phyloP scores from a whole-genome alignment of 2,888 invertebrate species.

The Epistrophe eligans region DNA sequence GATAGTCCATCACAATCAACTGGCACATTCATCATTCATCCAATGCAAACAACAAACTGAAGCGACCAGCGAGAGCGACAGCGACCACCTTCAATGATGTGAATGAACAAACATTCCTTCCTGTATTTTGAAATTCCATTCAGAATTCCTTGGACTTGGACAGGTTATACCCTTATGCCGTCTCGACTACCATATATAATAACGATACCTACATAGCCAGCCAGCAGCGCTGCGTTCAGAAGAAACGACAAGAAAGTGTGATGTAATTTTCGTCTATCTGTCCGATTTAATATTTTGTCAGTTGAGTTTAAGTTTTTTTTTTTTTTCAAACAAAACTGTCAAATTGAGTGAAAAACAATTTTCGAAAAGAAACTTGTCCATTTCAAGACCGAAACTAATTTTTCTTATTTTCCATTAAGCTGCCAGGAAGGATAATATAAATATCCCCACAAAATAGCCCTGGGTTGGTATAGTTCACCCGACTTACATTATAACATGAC shows the following conservation, averaged over 20 bases:
- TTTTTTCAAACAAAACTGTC: constrained; percentile 50
- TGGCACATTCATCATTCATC: constrained; percentile 72
- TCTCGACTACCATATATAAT: neutral
- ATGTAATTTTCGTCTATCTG: constrained; percentile 72
- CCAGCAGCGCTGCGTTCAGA: neutral
- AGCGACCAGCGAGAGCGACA: constrained; percentile 22
- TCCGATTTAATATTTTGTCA: constrained; percentile 63
- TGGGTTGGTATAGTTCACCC: constrained; percentile 3
- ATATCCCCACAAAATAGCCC: neutral
- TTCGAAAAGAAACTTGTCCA: constrained; percentile 62
- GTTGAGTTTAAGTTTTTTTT: constrained; percentile 17
- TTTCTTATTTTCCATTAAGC: constrained; percentile 81
- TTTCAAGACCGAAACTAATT: constrained; percentile 81
- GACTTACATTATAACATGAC: constrained; percentile 43
- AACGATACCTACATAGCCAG: neutral
- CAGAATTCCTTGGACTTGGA: constrained; percentile 32
- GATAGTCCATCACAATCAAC: constrained; percentile 59
- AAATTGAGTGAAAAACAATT: constrained; percentile 69
- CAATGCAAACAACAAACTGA: constrained; percentile 55
- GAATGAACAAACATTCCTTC: constrained; percentile 40
- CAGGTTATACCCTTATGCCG: constrained; percentile 6
- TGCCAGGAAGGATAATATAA: constrained; percentile 35
- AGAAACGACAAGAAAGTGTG: constrained; percentile 43
- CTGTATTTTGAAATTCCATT: constrained; percentile 24
- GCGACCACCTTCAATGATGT: constrained; percentile 30